Evolutionary conservation across 2,797 vertebrate species (phyloP).

Genomic region (Cryptoprocta ferox): DNA sequence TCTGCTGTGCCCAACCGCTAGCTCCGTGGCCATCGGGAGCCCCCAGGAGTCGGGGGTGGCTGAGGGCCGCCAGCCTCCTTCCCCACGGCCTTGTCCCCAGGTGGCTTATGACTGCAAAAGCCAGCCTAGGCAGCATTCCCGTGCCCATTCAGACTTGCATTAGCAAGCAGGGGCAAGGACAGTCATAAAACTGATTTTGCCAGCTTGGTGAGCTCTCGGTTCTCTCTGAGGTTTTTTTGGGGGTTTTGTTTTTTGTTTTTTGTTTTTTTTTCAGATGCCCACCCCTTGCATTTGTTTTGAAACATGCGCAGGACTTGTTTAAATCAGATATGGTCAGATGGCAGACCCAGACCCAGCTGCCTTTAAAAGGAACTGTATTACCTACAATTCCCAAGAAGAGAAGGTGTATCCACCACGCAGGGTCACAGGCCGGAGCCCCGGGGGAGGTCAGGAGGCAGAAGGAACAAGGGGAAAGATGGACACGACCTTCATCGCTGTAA

Average conservation of each 20-base stretch:
- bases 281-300: background rate
- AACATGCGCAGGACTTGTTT: background rate
- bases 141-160: rapidly evolving
- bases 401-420: too few relatives aligned
- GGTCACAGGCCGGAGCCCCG: rapidly evolving
- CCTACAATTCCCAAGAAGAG: background rate
- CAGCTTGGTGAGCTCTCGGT: background rate
- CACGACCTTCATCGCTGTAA: rapidly evolving
- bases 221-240: too few relatives aligned
- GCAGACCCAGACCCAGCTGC: background rate
- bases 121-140: background rate
- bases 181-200: rapidly evolving
- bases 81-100: background rate
- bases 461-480: background rate
- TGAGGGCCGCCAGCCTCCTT: too few relatives aligned
- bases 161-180: background rate
- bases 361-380: background rate
- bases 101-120: background rate
- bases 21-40: background rate
- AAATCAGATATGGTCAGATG: background rate
- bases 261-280: too few relatives aligned
- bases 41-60: rapidly evolving
- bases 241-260: background rate
- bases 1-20: background rate
- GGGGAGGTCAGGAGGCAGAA: background rate